Evolutionary conservation across 2,797 vertebrate genomes (phyloP), one percentile per base, ranked within the genome.

Genomic region (Phrynocephalus guinanensis): DNA sequence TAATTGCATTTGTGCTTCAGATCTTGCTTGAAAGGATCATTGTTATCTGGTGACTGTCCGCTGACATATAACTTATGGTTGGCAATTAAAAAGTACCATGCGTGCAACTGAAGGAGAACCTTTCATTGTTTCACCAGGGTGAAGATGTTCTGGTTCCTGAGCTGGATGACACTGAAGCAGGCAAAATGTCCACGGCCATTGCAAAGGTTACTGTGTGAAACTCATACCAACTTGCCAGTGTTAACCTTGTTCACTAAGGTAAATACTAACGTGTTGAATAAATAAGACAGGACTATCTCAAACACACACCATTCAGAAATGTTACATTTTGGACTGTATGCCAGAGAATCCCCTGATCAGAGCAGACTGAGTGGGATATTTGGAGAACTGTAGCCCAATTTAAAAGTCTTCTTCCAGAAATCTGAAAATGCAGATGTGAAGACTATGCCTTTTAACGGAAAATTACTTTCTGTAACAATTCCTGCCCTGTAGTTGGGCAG

Each of bases 221-320:
- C 91, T 67, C 82, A 89, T 3, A 48, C 81, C 20, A 73, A 88
- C 84, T 94, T 97, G 33, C 98, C 98, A 3, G 90, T 97, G 75
- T 88, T 98, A 93, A 98, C 97, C n/a, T 96, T 98, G 87, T 98
- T 98, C 93, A 98, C 97, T 77, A 98, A 98, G 97, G 97, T 98
- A 97, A 95, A 87, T 86, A 0, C 75, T n/a, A 72, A 1, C 66
- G 89, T 56, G 18, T 52, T 79, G 73, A 84, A 70, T 63, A 72
- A 90, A 93, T 79, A 68, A 67, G 15, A n/a, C 56, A 71, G 73
- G 5, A n/a, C 48, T 22, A 0, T 3, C 0, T 80, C 30, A 88
- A 84, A 85, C 24, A 10, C 8, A 50, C 9, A 50, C 13, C 18
- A 20, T 38, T 38, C 4, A 11, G n/a, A 73, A 73, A 72, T 63